These are phyloP conservation scores for Esox lucius DNA, from an alignment of 2,797 vertebrate species.

Conservation along the genomic window DNA sequence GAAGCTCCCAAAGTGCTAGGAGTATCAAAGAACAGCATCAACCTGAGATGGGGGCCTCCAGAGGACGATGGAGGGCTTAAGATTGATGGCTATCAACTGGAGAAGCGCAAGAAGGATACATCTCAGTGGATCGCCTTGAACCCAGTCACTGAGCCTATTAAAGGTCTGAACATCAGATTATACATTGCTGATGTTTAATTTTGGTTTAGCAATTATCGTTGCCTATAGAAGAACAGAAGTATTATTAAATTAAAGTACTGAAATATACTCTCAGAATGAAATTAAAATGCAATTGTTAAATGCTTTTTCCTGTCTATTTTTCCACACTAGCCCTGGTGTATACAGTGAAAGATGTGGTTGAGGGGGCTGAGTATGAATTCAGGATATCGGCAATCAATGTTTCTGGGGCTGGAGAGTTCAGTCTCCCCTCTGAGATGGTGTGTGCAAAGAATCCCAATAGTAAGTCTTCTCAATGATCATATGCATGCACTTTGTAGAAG, in stretches of 20 bases:
- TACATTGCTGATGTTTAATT: not conserved
- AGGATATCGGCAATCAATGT: constrained; percentile 83
- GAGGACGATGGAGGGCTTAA: constrained; percentile 63
- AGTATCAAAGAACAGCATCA: constrained; percentile 74
- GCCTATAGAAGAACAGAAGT: too few relatives aligned
- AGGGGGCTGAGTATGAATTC: constrained; percentile 85
- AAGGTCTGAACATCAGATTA: constrained; percentile 62
- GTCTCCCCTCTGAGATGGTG: constrained; percentile 74
- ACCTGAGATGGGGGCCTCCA: constrained; percentile 78
- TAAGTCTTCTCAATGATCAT: constrained; percentile 64
- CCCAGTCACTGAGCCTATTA: constrained; percentile 62
- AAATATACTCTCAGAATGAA: constrained; percentile 3
- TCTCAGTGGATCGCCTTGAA: constrained; percentile 76
- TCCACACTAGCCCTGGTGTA: constrained; percentile 36
- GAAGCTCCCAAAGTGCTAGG: constrained; percentile 72
- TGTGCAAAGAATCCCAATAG: constrained; percentile 81
- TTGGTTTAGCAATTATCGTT: too few relatives aligned
- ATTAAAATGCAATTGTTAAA: not conserved
- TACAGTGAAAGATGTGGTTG: constrained; percentile 71
- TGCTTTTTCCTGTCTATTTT: not conserved
- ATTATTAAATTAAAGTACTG: too few relatives aligned
- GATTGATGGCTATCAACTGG: constrained; percentile 80
- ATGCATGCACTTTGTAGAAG: not conserved
- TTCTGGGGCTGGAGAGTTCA: constrained; percentile 79
- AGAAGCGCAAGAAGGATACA: constrained; percentile 83